phyloP scores from a whole-genome alignment of 2,888 invertebrate genomes.

The Ligdia adustata region DNA sequence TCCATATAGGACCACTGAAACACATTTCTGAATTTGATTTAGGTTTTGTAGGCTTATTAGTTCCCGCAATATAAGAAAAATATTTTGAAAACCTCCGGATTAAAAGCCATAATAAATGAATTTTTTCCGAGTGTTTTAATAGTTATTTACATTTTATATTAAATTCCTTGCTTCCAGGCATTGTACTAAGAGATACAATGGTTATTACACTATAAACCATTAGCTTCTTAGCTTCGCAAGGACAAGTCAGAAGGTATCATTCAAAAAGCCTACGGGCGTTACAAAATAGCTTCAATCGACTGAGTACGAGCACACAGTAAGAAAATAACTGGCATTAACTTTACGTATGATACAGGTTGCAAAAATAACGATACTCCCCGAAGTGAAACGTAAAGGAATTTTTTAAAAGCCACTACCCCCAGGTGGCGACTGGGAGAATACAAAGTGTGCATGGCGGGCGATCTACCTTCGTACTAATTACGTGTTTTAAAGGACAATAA shows the following conservation, averaged over 20 bases:
- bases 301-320: conserved; percentile 10
- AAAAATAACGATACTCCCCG: conserved; percentile 45
- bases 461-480: conserved; percentile 55
- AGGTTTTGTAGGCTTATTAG: no score
- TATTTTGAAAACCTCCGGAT: no score
- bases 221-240: no score
- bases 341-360: conserved; percentile 31
- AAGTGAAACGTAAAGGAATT: conserved; percentile 62
- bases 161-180: no score
- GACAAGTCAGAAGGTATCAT: not conserved
- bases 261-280: conserved; percentile 1
- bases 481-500: conserved; percentile 43
- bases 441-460: conserved; percentile 73
- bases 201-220: no score
- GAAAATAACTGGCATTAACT: conserved; percentile 21
- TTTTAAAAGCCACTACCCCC: conserved; percentile 67
- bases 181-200: no score
- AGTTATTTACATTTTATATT: no score
- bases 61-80: no score
- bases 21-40: no score
- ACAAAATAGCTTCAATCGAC: conserved; percentile 6
- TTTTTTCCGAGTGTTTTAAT: no score
- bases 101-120: no score
- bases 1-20: no score
- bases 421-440: conserved; percentile 76